Base-by-base conservation (phyloP, 2,797 vertebrate species). In the Etheostoma perlongum region DNA sequence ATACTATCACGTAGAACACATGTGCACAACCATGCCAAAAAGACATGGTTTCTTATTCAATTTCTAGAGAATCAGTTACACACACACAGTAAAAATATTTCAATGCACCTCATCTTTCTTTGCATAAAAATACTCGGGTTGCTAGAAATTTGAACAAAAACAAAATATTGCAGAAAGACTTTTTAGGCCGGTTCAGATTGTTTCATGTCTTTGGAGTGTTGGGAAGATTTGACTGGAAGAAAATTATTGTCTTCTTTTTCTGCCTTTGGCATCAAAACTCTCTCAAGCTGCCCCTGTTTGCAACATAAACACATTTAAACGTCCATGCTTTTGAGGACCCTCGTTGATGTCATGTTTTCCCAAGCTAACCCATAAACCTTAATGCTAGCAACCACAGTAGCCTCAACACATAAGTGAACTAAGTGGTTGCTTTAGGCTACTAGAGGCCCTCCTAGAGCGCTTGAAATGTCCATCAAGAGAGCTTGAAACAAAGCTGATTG, bases 11-110 rank as follows among this genome's bases (percentile, higher is more conserved):
- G 53, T 13, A n/a, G 51, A 71, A 61, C 61, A 76, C 18, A 62
- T 55, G 62, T 67, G 49, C 60, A 44, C 11, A 60, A 2, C 67
- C 25, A 40, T 36, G 63, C 57, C 52, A 57, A 64, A 55, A 67
- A 44, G 23, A 61, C 65, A 66, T 48, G 23, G 33, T 18, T 42
- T 27, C 10, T 55, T 72, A 59, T 66, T 73, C 58, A 4, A 8
- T 58, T 76, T 63, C 21, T 16, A 21, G 47, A 65, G 19, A 10
- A 63, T 59, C 19, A 42, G 21, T 68, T 68, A 15, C 47, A 59
- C 61, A 59, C 61, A 42, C 33, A 36, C 33, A 16, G 30, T n/a
- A 25, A 48, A 60, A 55, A 30, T 36, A 58, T 66, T 70, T 72
- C 7, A 42, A 21, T 60, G 2, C 14, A 23, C n/a, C 1, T 46